Percentiles rank a stretch among this genome's conserved stretches.
phyloP scores from a whole-genome alignment of 2,797 vertebrate genomes.

The Alcedo atthis region DNA sequence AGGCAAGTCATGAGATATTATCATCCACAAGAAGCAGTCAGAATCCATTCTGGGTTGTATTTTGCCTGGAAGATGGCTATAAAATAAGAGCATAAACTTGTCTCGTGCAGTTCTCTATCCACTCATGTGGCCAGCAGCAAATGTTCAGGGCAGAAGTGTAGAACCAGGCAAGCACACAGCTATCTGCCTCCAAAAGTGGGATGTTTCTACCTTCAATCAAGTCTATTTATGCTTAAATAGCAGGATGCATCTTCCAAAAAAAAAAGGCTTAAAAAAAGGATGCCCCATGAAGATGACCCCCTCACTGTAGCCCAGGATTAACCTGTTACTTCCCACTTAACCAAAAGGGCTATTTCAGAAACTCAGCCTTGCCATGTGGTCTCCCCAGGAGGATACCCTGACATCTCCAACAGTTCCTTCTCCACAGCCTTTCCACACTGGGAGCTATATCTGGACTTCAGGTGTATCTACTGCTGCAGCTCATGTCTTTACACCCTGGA shows the following conservation, averaged over 20 bases:
- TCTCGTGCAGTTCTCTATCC: neutral
- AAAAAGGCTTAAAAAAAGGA: too few relatives aligned
- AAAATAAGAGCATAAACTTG: neutral
- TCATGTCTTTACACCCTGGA: too few relatives aligned
- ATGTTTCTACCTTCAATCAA: neutral
- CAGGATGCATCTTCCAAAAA: neutral
- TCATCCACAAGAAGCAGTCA: neutral
- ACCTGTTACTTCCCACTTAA: too few relatives aligned
- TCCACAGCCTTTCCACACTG: too few relatives aligned
- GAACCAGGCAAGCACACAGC: neutral
- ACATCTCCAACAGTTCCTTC: too few relatives aligned
- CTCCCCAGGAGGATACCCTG: too few relatives aligned
- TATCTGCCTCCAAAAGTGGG: neutral
- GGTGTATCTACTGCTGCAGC: too few relatives aligned
- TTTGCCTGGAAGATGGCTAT: neutral
- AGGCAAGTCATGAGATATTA: neutral
- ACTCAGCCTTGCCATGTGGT: too few relatives aligned
- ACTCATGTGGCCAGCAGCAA: neutral
- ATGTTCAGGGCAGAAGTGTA: neutral
- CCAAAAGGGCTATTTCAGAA: too few relatives aligned
- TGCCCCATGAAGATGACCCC: too few relatives aligned
- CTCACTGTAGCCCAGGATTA: too few relatives aligned
- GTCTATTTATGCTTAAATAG: neutral
- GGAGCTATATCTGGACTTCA: too few relatives aligned
- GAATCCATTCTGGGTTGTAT: neutral